Percentiles rank a stretch among this genome's conserved stretches.
Evolutionary conservation across 2,797 vertebrate genomes (phyloP).

Genomic region (Molossus alvarezi): DNA sequence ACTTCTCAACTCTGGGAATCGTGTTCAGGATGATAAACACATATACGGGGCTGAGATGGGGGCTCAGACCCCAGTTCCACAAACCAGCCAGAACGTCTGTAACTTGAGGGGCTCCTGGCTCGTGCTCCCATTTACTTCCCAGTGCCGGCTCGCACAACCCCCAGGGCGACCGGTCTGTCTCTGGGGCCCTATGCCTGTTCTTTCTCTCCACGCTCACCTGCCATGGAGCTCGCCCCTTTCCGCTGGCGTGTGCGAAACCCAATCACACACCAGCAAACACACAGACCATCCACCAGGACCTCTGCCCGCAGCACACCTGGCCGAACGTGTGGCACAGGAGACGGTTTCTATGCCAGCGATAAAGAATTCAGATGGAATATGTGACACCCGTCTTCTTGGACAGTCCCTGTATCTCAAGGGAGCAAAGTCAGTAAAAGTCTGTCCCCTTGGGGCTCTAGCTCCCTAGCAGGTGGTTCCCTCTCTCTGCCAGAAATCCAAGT

Average conservation of each 20-base stretch:
- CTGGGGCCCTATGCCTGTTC: fast-evolving
- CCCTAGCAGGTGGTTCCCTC: background rate
- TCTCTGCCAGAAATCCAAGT: background rate
- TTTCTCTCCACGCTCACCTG: background rate
- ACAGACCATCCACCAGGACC: background rate
- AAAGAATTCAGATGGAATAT: background rate
- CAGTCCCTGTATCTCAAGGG: background rate
- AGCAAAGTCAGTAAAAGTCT: background rate
- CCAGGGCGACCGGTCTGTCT: background rate
- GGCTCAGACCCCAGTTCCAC: background rate
- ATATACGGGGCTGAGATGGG: background rate
- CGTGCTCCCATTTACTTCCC: fast-evolving
- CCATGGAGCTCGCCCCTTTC: background rate
- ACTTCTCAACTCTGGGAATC: background rate
- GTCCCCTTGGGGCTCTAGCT: background rate
- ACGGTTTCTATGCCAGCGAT: background rate
- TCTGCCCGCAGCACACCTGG: background rate
- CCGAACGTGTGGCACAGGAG: background rate
- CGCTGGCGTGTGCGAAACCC: background rate
- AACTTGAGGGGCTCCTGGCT: fast-evolving
- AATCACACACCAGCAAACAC: background rate
- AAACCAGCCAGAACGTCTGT: background rate
- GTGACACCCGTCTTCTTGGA: background rate
- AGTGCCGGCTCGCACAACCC: fast-evolving
- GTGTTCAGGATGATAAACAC: background rate